Conservation (phyloP, 2,888 invertebrate genomes). For the Mesochorus sp. region DNA sequence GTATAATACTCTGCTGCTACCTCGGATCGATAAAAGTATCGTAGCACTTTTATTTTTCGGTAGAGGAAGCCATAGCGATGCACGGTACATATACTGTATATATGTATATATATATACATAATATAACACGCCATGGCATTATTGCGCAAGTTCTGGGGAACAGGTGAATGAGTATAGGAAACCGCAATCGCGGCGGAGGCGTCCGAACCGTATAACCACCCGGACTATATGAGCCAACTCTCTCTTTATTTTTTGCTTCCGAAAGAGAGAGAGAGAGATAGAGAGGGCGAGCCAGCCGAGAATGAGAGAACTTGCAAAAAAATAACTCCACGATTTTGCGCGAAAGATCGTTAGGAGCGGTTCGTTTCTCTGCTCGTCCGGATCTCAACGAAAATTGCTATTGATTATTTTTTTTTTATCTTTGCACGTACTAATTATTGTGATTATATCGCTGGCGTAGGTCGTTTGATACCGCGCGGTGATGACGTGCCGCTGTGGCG, state of each 20-base stretch:
- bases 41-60: slow-evolving; percentile 41
- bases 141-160: slow-evolving; percentile 49
- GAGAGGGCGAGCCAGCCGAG: background rate
- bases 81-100: background rate
- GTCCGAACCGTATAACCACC: slow-evolving; percentile 9
- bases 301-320: slow-evolving; percentile 37
- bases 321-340: slow-evolving; percentile 35
- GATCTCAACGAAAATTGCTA: slow-evolving; percentile 24
- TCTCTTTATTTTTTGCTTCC: background rate
- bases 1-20: slow-evolving; percentile 15
- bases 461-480: background rate
- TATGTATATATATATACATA: background rate
- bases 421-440: slow-evolving; percentile 40
- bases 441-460: slow-evolving; percentile 22
- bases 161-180: slow-evolving; percentile 22
- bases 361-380: background rate
- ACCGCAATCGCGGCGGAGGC: slow-evolving; percentile 26
- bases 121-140: slow-evolving; percentile 25
- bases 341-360: slow-evolving; percentile 33
- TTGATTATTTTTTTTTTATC: slow-evolving; percentile 44
- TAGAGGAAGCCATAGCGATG: background rate
- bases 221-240: slow-evolving; percentile 1
- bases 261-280: no score
- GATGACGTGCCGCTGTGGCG: slow-evolving; percentile 4
- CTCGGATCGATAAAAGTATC: slow-evolving; percentile 53